Evolutionary conservation across 2,888 invertebrate genomes (phyloP).

Genomic region (Lepas anatifera): DNA sequence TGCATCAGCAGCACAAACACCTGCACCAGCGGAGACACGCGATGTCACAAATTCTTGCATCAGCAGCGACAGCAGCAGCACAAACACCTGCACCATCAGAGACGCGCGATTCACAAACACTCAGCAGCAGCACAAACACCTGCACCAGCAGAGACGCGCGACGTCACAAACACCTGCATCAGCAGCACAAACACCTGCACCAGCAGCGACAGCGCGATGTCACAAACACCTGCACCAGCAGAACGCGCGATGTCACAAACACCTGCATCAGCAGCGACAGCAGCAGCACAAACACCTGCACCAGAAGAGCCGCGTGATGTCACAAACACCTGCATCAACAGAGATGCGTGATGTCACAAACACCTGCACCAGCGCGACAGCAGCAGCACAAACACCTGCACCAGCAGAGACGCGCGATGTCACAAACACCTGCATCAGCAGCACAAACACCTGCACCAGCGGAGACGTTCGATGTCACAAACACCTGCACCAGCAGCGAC

Average conservation of each 20-base stretch:
- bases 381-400: not conserved
- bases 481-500: conserved; percentile 44
- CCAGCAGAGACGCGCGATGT: not conserved
- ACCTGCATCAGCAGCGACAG: too few relatives aligned
- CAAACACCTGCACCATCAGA: not conserved
- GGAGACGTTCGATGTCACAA: conserved; percentile 74
- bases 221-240: not conserved
- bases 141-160: not conserved
- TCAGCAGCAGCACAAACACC: not conserved
- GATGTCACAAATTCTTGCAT: not conserved
- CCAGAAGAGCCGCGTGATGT: not conserved
- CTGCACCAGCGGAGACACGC: not conserved
- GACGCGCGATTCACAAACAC: too few relatives aligned
- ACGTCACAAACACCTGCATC: not conserved
- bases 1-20: not conserved
- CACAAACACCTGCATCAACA: conserved; percentile 59
- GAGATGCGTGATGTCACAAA: too few relatives aligned
- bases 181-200: not conserved
- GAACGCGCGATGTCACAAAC: too few relatives aligned
- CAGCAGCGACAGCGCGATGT: not conserved
- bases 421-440: not conserved
- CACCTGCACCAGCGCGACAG: too few relatives aligned
- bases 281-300: too few relatives aligned
- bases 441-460: conserved; percentile 48
- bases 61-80: not conserved